phyloP scores from a whole-genome alignment of 1,140 invertebrate genomes.

The Ruditapes philippinarum region DNA sequence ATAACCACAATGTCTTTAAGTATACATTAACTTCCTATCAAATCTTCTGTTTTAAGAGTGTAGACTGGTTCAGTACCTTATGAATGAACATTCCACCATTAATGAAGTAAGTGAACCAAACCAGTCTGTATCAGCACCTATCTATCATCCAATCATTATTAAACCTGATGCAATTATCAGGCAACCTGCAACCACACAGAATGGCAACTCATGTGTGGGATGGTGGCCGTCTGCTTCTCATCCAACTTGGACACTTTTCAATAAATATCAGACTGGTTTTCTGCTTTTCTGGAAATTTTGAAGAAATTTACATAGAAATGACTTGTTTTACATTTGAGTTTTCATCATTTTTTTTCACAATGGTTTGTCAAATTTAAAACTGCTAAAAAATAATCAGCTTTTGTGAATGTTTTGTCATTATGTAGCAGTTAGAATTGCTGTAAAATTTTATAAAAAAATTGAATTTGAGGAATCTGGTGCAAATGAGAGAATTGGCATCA shows the following conservation, averaged over 20 bases:
- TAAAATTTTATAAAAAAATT: no score
- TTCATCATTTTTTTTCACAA: no score
- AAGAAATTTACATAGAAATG: no score
- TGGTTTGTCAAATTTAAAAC: no score
- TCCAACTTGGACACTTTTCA: not conserved
- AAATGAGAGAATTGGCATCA: no score
- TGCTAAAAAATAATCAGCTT: no score
- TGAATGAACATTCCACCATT: slow-evolving; percentile 40
- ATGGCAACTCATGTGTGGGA: not conserved
- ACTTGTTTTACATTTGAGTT: no score
- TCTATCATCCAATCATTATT: slow-evolving; percentile 34
- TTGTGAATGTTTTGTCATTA: no score
- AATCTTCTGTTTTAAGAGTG: not conserved
- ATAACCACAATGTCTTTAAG: not conserved
- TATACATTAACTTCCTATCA: not conserved
- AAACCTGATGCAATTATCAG: slow-evolving; percentile 33
- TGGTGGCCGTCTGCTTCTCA: not conserved
- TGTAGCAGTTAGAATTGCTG: no score
- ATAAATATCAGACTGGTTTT: not conserved
- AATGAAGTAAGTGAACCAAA: slow-evolving; percentile 23
- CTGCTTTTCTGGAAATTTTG: not conserved
- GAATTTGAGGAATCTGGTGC: no score
- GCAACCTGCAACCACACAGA: slow-evolving; percentile 19
- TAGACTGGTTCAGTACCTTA: not conserved
- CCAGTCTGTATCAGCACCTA: slow-evolving; percentile 45